Conservation (phyloP, 2,888 invertebrate species). For the Mesorhabditis spiculigera region DNA sequence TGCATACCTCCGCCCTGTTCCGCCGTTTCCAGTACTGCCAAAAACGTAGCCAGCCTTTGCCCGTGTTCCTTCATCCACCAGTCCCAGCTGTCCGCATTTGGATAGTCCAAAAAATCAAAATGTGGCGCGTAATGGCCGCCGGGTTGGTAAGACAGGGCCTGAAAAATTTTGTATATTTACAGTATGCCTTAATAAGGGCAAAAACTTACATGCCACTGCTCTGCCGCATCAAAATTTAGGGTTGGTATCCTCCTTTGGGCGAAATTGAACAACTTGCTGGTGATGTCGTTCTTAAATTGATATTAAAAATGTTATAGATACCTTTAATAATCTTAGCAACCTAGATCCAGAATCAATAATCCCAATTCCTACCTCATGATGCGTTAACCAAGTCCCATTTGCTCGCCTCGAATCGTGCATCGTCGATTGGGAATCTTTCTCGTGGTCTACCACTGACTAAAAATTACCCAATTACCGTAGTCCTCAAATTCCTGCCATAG, state of each 20-base stretch:
- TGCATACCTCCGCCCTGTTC: slow-evolving; percentile 20
- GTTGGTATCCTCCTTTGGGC: slow-evolving; percentile 9
- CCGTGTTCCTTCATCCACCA: slow-evolving; percentile 28
- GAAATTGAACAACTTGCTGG: slow-evolving; percentile 12
- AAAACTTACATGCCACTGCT: slow-evolving; percentile 16
- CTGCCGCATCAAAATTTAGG: slow-evolving; percentile 17
- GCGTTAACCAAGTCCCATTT: slow-evolving; percentile 14
- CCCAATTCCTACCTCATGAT: neutral
- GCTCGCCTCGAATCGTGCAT: slow-evolving; percentile 7
- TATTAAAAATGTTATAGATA: neutral
- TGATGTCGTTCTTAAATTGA: slow-evolving; percentile 7
- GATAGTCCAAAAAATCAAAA: slow-evolving; percentile 26
- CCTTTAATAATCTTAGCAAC: too few species aligned
- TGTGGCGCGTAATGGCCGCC: slow-evolving; percentile 47
- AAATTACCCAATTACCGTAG: neutral
- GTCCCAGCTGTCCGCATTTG: slow-evolving; percentile 12
- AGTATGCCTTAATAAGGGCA: too few species aligned
- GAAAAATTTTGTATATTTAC: slow-evolving; percentile 7
- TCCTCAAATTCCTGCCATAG: slow-evolving; percentile 10
- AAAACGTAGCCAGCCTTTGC: slow-evolving; percentile 43
- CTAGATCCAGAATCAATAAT: too few species aligned
- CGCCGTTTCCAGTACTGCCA: slow-evolving; percentile 26
- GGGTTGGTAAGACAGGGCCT: slow-evolving; percentile 34
- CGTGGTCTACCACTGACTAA: slow-evolving; percentile 16
- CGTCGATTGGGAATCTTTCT: slow-evolving; percentile 2